Conservation (phyloP, 2,113 vertebrate genomes). For the Scopus umbretta region DNA sequence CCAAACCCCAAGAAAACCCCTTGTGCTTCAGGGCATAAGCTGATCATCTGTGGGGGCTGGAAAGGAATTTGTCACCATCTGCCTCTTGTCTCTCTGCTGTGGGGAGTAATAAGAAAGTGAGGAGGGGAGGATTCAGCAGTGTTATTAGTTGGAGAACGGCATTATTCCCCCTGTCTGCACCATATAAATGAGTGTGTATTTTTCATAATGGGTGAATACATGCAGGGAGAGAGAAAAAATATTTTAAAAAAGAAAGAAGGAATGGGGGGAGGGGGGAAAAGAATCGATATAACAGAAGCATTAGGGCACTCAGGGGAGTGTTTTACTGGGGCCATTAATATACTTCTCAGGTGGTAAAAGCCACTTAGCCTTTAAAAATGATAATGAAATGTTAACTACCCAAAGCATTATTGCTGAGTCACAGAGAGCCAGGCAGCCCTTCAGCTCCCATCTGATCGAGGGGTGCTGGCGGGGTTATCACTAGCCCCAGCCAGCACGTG, state of each 20-base stretch:
- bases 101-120: slow-evolving; percentile 69
- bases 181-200: slow-evolving; percentile 43
- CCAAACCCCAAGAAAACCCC: neutral
- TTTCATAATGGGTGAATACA: slow-evolving; percentile 70
- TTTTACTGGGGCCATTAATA: slow-evolving; percentile 68
- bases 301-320: slow-evolving; percentile 67
- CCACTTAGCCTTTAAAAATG: slow-evolving; percentile 71
- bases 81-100: slow-evolving; percentile 71
- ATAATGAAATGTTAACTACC: slow-evolving; percentile 72
- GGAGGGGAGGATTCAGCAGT: slow-evolving; percentile 47
- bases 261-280: slow-evolving; percentile 47
- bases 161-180: slow-evolving; percentile 27
- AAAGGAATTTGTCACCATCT: slow-evolving; percentile 74
- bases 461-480: neutral
- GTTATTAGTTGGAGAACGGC: slow-evolving; percentile 8
- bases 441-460: neutral
- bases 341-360: slow-evolving; percentile 70
- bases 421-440: slow-evolving; percentile 27
- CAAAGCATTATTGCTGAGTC: slow-evolving; percentile 70
- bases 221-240: slow-evolving; percentile 59
- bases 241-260: slow-evolving; percentile 52
- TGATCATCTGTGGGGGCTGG: slow-evolving; percentile 66
- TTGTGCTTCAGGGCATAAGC: slow-evolving; percentile 63
- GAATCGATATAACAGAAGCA: slow-evolving; percentile 72
- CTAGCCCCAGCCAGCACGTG: rapidly evolving